Conservation (phyloP, 2,797 vertebrate species). For the Paguma larvata region DNA sequence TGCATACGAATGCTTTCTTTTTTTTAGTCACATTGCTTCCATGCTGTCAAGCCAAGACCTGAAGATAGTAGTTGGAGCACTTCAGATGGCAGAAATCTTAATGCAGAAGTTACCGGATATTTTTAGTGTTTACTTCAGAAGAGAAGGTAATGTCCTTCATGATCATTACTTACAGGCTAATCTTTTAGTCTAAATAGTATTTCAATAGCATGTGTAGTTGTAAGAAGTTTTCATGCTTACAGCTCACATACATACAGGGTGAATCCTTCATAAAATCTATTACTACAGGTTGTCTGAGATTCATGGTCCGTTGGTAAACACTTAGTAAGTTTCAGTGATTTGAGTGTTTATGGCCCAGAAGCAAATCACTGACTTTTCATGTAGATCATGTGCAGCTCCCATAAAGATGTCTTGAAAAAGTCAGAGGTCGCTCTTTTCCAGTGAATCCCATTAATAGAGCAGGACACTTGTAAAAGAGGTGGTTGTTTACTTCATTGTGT, state of each 20-base stretch:
- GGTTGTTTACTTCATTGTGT: background rate
- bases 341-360: background rate
- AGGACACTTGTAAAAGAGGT: background rate
- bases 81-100: slow-evolving; percentile 99
- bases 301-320: background rate
- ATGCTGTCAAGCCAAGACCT: slow-evolving; percentile 99
- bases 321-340: background rate
- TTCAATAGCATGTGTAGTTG: background rate
- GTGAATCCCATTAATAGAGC: background rate
- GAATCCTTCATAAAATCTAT: background rate
- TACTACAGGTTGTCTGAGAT: background rate
- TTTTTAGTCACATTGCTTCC: slow-evolving; percentile 98
- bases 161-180: background rate
- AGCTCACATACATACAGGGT: background rate
- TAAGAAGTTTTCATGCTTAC: background rate
- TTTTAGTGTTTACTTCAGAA: slow-evolving; percentile 99
- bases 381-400: background rate
- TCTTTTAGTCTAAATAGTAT: background rate
- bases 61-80: slow-evolving; percentile 99
- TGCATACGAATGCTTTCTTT: slow-evolving; percentile 77
- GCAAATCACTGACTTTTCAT: background rate
- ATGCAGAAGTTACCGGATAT: slow-evolving; percentile 99
- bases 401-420: slow-evolving; percentile 15
- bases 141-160: slow-evolving; percentile 94
- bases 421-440: background rate